Evolutionary conservation across 2,888 invertebrate species (phyloP), one percentile per base, ranked within the genome.

Genomic region (Meteorus colon): DNA sequence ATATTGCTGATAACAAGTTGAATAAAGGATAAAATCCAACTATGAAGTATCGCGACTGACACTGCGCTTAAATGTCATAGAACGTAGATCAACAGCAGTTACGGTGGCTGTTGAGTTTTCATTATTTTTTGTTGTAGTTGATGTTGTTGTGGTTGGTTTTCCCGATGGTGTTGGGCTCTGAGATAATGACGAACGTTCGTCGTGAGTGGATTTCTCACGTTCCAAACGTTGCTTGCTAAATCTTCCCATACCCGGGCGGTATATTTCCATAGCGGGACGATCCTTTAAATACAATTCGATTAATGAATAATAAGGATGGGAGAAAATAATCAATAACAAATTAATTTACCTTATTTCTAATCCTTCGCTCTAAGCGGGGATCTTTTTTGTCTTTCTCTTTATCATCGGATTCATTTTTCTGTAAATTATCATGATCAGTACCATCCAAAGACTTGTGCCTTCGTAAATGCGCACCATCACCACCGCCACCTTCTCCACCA

Each of bases 221-320:
- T 89, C 89, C 55, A 90, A 78, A n/a, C 89, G 91, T 82, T 94
- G 93, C 87, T 94, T 94, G 83, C 94, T 93, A 86, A 95, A 94
- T 84, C 93, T 93, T n/a, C 95, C 93, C 95, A 95, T 96, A 29
- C 96, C 96, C 0, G 97, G 97, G 82, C 97, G 94, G 89, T 97
- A 97, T 82, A 97, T 95, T 78, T 95, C 95, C 87, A 97, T 93
- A 62, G 96, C 95, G 31, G 97, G 97, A 60, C 97, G 94, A 90
- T 97, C 97, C 94, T 95, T 83, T 12, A 77, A 55, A 59, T 65
- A 66, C 34, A 66, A 63, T 63, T 68, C 6, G 75, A 62, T 34
- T 24, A 71, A 24, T 55, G 67, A 14, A 75, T 31, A 12, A 59
- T 67, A 55, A 14, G 48, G 34, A 66, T 77, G 27, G 6, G 55